Evolutionary conservation across 2,888 invertebrate species (phyloP).

Genomic region (Augochlorella aurata): DNA sequence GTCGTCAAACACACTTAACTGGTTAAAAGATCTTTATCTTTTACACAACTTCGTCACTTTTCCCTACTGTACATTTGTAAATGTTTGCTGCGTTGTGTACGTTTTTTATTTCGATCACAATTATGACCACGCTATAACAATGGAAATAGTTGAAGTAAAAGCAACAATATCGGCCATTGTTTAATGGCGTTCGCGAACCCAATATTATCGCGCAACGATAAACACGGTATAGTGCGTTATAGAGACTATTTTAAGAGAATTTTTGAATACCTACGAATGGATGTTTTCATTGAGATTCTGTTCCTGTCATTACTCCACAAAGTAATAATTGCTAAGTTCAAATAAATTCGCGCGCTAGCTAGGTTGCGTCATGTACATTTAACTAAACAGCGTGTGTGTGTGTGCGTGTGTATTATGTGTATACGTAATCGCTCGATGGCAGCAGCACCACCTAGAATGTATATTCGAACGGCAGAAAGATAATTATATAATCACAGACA

Average conservation of each 20-base stretch:
- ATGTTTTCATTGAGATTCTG: not conserved
- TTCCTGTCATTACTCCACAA: not conserved
- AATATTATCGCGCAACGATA: not conserved
- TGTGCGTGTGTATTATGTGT: not conserved
- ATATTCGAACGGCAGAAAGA: not conserved
- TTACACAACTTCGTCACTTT: too few species aligned
- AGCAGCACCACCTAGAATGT: conserved; percentile 18
- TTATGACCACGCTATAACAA: not conserved
- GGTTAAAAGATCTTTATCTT: too few species aligned
- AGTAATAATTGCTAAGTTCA: not conserved
- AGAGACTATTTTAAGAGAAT: not conserved
- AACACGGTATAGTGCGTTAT: not conserved
- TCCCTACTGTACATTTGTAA: too few species aligned
- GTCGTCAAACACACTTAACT: too few species aligned
- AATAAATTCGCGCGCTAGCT: not conserved
- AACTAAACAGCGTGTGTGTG: not conserved
- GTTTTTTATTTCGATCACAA: not conserved
- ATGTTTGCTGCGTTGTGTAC: too few species aligned
- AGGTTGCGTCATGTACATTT: not conserved
- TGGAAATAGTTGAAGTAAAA: not conserved
- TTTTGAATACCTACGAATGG: not conserved
- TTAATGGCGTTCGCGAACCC: not conserved
- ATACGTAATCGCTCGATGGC: not conserved
- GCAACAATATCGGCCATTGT: not conserved
- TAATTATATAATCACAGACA: conserved; percentile 31